Conservation (phyloP, 2,888 invertebrate genomes). For the Patella pellucida region DNA sequence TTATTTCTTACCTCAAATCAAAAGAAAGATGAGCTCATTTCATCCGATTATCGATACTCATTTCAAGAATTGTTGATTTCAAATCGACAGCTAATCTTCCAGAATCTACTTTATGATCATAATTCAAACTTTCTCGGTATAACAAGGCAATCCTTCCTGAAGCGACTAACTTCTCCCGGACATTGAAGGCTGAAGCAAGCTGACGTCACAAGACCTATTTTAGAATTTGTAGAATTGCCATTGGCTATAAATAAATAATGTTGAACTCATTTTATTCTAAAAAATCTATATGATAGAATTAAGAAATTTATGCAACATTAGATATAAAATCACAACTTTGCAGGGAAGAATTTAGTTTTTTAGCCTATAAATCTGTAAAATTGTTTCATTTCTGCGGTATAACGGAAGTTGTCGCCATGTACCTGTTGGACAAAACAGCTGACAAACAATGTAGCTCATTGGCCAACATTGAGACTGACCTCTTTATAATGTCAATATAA, state of each 20-base stretch:
- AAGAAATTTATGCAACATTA: no score
- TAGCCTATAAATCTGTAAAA: no score
- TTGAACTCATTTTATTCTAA: no score
- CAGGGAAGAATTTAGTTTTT: no score
- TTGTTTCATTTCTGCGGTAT: background rate
- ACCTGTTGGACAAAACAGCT: background rate
- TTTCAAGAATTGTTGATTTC: background rate
- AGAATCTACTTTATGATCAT: background rate
- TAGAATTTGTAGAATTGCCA: background rate
- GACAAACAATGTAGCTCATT: slow-evolving; percentile 10
- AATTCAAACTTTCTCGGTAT: background rate
- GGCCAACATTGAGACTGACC: background rate
- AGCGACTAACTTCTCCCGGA: slow-evolving; percentile 5
- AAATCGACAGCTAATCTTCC: background rate
- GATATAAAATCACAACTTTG: no score
- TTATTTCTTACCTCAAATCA: slow-evolving; percentile 2
- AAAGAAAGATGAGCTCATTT: background rate
- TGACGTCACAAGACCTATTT: background rate
- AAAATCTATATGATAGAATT: no score
- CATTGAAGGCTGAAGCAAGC: background rate
- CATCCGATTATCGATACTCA: no score
- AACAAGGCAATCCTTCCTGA: background rate
- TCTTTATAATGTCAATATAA: no score
- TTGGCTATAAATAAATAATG: background rate
- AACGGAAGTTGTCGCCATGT: background rate